phyloP scores from a whole-genome alignment of 2,113 vertebrate species.

The Coryphaenoides rupestris region DNA sequence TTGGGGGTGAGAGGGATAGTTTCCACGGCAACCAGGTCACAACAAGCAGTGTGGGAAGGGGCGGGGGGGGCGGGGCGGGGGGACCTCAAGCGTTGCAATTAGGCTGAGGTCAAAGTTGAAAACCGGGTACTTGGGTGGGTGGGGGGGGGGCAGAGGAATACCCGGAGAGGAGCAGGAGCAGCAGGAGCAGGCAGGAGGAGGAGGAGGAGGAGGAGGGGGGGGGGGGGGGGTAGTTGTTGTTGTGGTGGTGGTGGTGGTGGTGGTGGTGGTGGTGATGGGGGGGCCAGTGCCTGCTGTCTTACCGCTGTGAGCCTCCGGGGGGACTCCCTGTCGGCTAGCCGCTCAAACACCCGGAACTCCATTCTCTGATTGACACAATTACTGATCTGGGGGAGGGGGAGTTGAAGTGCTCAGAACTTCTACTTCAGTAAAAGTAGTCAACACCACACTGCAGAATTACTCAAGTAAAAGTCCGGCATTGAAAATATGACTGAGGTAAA shows the following conservation, averaged over 20 bases:
- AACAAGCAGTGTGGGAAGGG: constrained; percentile 12
- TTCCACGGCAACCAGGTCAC: constrained; percentile 43
- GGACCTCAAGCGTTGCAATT: constrained; percentile 28
- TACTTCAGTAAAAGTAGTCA: too few species aligned
- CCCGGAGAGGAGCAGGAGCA: too few species aligned
- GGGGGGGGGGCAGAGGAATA: too few species aligned
- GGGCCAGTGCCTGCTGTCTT: constrained; percentile 64
- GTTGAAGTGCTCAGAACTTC: too few species aligned
- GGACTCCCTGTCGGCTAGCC: constrained; percentile 73
- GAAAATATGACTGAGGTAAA: too few species aligned
- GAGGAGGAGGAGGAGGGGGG: constrained; percentile 2
- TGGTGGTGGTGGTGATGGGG: background rate
- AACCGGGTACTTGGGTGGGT: background rate
- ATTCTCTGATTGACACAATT: constrained; percentile 82
- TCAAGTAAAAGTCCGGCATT: too few species aligned
- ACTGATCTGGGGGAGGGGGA: constrained; percentile 76
- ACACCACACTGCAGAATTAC: too few species aligned
- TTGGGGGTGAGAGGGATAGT: constrained; percentile 5
- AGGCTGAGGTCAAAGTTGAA: constrained; percentile 34
- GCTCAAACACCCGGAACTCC: constrained; percentile 81
- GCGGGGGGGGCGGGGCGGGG: background rate
- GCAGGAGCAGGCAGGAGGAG: constrained; percentile 49
- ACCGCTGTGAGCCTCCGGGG: constrained; percentile 78
- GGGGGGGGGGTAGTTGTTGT: too few species aligned
- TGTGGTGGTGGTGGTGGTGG: constrained; percentile 5